Evolutionary conservation across 2,888 invertebrate genomes (phyloP).

Genomic region (Electrophaes corylata): DNA sequence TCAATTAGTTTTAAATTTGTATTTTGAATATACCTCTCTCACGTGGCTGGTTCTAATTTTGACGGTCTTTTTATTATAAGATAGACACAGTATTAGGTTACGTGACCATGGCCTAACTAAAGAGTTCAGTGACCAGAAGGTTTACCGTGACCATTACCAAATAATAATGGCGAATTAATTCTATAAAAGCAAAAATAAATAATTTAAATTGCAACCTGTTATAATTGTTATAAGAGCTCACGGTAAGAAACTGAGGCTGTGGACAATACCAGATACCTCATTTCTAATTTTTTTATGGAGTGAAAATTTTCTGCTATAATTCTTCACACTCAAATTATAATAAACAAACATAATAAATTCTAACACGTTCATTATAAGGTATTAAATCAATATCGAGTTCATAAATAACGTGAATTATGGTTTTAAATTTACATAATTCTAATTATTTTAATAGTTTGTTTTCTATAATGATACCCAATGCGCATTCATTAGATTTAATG

Average conservation of each 20-base stretch:
- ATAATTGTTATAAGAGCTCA: too few relatives aligned
- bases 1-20: slow-evolving; percentile 68
- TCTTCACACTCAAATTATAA: slow-evolving; percentile 5
- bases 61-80: slow-evolving; percentile 44
- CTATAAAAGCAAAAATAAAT: too few relatives aligned
- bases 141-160: too few relatives aligned
- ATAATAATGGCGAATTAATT: too few relatives aligned
- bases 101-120: neutral
- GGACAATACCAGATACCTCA: too few relatives aligned
- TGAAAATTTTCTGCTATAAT: neutral
- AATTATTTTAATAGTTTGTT: slow-evolving; percentile 38
- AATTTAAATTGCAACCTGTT: too few relatives aligned
- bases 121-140: too few relatives aligned
- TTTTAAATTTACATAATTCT: slow-evolving; percentile 47
- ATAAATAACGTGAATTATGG: slow-evolving; percentile 43
- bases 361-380: slow-evolving; percentile 10
- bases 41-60: slow-evolving; percentile 56
- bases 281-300: neutral
- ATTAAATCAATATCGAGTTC: slow-evolving; percentile 47
- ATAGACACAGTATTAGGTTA: slow-evolving; percentile 23
- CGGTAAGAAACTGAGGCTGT: too few relatives aligned
- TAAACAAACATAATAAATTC: slow-evolving; percentile 26
- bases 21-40: slow-evolving; percentile 61
- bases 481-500: slow-evolving; percentile 20
- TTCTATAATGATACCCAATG: slow-evolving; percentile 22